Evolutionary conservation across 2,797 vertebrate species (phyloP), one percentile per base, ranked within the genome.

Genomic region (Geranospiza caerulescens): DNA sequence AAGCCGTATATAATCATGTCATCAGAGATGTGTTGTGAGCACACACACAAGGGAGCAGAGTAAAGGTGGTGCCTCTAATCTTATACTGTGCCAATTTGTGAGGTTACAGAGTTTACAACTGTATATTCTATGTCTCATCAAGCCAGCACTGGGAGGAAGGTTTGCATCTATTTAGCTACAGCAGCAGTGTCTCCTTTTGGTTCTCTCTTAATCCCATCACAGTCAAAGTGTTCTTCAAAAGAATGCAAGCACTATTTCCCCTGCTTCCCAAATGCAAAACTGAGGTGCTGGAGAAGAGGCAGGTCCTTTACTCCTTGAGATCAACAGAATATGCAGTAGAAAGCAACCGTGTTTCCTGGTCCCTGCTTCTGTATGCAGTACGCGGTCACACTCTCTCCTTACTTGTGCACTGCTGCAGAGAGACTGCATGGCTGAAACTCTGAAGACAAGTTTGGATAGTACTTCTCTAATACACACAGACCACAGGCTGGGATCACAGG

Each of bases 1-100:
- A 90, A 96, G 87, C 44, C 2, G 1, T 96, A 88, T 81, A 92
- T 94, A 96, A 93, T 86, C 58, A 34, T 95, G 87, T 34, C 95
- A 93, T 96, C 95, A 82, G 78, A 95, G 74, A 67, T 60, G 59
- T 66, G 86, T 83, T 88, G 64, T 50, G 87, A 75, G 74, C 81
- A 84, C 72, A 50, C 64, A 40, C 0, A 0, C 13, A 6, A 67
- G 72, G 50, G 31, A 88, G 66, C 29, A 82, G 67, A 94, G 71
- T 80, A 89, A 85, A 82, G 67, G 56, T 84, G 64, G 44, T 91
- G 40, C 55, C 50, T 84, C 80, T 90, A 59, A 85, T 66, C 59
- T 87, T 47, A 56, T 6, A 27, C 27, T 40, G 21, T 38, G 50
- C 31, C 79, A 12, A 27, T 80, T 80, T 12, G 4, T 87, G 80